phyloP scores from a whole-genome alignment of 1,140 invertebrate genomes.

The Zaprionus ghesquierei region DNA sequence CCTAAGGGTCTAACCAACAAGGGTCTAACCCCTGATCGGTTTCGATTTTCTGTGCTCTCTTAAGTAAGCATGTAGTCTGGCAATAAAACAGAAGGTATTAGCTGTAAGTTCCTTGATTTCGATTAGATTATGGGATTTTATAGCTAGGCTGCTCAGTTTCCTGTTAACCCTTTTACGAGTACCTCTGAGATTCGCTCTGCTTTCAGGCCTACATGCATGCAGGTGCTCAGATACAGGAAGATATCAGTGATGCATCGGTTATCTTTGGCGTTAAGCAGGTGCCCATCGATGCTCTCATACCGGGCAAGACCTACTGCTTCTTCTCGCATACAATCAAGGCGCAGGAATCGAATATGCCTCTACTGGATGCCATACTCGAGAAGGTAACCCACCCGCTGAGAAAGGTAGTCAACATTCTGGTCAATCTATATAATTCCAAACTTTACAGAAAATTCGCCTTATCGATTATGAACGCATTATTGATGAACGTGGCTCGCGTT shows the following conservation, averaged over 20 bases:
- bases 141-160: neutral
- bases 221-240: slow-evolving; percentile 97
- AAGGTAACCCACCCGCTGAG: slow-evolving; percentile 85
- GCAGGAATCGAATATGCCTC: slow-evolving; percentile 98
- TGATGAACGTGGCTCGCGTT: slow-evolving; percentile 92
- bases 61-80: neutral
- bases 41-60: too few species aligned
- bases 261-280: slow-evolving; percentile 99
- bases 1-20: neutral
- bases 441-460: slow-evolving; percentile 92
- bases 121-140: neutral
- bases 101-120: neutral
- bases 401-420: neutral
- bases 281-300: slow-evolving; percentile 95
- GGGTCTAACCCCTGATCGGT: too few species aligned
- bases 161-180: neutral
- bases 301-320: slow-evolving; percentile 98
- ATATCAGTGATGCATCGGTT: slow-evolving; percentile 96
- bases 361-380: slow-evolving; percentile 97
- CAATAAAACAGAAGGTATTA: neutral
- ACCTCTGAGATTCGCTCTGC: too few species aligned
- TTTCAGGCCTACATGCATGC: slow-evolving; percentile 91
- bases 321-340: slow-evolving; percentile 99
- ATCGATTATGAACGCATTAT: slow-evolving; percentile 99
- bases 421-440: neutral